Evolutionary conservation across 2,797 vertebrate species (phyloP), one percentile per base, ranked within the genome.

Genomic region (Hirundo rustica): DNA sequence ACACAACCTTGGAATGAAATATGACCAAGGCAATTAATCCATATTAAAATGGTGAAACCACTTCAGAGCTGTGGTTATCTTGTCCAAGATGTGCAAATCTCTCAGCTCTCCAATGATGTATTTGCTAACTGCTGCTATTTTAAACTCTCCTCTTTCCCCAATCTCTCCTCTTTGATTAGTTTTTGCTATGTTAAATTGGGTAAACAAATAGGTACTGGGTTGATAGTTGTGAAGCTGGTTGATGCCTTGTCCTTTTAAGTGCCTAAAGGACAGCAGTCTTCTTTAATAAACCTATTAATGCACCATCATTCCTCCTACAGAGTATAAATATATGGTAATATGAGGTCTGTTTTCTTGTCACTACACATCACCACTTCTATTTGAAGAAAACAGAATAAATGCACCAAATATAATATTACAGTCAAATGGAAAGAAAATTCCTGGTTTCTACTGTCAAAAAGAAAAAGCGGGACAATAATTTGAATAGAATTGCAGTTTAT

Each of bases 311-410:
- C 25, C 60, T 94, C 91, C 55, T 20, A 72, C 85, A 91, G 93
- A 88, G 85, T 95, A 97, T 97, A 97, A 97, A 97, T 96, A 83
- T 76, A 97, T 96, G 96, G 96, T 97, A 97, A 97, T 97, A 95
- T 83, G 93, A 97, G 94, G 89, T 96, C 96, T 97, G 92, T 92
- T 96, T 96, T 95, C 96, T 97, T 98, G 98, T 98, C 97, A 98
- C 83, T 97, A 97, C 96, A 97, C 91, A 75, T 97, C 97, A 96
- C 96, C 91, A 83, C 70, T 97, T 97, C 96, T 91, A 95, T 97
- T 97, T 97, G 85, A 95, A 92, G 85, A 95, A 97, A 97, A 95
- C 86, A 96, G 95, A 97, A 97, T 96, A 96, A 97, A 97, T 96
- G 58, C 90, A 97, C 96, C 96, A 97, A 97, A 97, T 97, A 92